These are phyloP conservation scores for Coenonympha glycerion DNA, from an alignment of 2,888 invertebrate genomes.

Conservation along the genomic window DNA sequence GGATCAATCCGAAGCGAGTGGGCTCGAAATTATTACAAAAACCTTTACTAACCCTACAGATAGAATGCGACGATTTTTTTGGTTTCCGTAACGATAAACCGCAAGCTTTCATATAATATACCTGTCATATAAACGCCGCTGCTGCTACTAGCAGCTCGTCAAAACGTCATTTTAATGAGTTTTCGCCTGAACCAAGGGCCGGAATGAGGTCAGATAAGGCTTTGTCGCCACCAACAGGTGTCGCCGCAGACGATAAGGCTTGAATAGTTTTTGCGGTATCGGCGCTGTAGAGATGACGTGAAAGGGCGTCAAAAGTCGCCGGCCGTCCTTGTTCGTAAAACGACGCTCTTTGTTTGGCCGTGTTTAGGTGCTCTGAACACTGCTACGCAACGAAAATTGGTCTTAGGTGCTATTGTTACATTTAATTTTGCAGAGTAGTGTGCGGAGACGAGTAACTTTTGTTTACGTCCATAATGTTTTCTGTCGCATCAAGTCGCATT, in stretches of 20 bases:
- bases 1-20: too few relatives aligned
- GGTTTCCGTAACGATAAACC: too few relatives aligned
- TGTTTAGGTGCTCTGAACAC: background rate
- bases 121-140: too few relatives aligned
- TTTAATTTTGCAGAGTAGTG: too few relatives aligned
- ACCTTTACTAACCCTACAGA: too few relatives aligned
- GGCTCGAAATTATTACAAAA: too few relatives aligned
- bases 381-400: background rate
- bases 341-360: background rate
- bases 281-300: slow-evolving; percentile 20
- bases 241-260: slow-evolving; percentile 34
- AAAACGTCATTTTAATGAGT: slow-evolving; percentile 10
- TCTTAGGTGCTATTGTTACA: background rate
- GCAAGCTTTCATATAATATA: too few relatives aligned
- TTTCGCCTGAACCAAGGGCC: slow-evolving; percentile 20
- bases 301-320: slow-evolving; percentile 4
- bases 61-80: too few relatives aligned
- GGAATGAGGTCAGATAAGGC: slow-evolving; percentile 19
- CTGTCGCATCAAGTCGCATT: too few relatives aligned
- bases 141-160: too few relatives aligned
- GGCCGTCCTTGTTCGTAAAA: background rate
- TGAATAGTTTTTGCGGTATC: slow-evolving; percentile 56
- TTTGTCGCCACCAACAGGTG: slow-evolving; percentile 49
- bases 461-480: too few relatives aligned
- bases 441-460: too few relatives aligned